phyloP scores from a whole-genome alignment of 2,888 invertebrate species.

The Apomyelois bistriatella region DNA sequence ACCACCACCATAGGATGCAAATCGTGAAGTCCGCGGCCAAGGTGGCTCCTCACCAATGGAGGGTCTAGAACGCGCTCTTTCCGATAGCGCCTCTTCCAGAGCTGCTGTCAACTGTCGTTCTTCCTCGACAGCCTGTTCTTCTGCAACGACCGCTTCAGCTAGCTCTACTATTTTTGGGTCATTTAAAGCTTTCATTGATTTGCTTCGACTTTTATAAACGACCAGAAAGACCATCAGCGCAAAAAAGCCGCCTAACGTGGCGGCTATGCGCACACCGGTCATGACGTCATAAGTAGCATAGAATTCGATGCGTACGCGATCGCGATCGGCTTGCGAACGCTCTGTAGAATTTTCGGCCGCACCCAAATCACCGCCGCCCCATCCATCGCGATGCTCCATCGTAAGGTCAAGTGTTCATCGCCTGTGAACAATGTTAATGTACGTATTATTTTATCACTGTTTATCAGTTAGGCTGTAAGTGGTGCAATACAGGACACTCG shows the following conservation, averaged over 20 bases:
- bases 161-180: constrained; percentile 90
- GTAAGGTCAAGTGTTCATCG: constrained; percentile 72
- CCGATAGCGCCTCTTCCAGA: constrained; percentile 82
- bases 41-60: constrained; percentile 85
- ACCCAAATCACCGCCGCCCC: constrained; percentile 55
- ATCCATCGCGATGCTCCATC: constrained; percentile 71
- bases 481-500: constrained; percentile 8
- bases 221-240: constrained; percentile 94
- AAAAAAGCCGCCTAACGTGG: constrained; percentile 94
- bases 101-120: constrained; percentile 87
- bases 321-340: constrained; percentile 76
- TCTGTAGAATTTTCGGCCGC: constrained; percentile 61
- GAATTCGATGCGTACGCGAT: constrained; percentile 88
- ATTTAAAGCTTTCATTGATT: constrained; percentile 86
- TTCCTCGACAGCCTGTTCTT: constrained; percentile 84
- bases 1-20: constrained; percentile 78
- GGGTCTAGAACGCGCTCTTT: constrained; percentile 71
- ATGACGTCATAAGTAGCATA: constrained; percentile 95
- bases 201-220: constrained; percentile 92
- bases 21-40: constrained; percentile 66
- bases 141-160: constrained; percentile 87
- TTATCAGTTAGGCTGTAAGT: constrained; percentile 4
- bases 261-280: constrained; percentile 95
- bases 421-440: constrained; percentile 52
- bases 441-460: constrained; percentile 17